These are phyloP conservation scores for Lethrus apterus DNA, from an alignment of 1,140 invertebrate genomes.

Conservation along the genomic window DNA sequence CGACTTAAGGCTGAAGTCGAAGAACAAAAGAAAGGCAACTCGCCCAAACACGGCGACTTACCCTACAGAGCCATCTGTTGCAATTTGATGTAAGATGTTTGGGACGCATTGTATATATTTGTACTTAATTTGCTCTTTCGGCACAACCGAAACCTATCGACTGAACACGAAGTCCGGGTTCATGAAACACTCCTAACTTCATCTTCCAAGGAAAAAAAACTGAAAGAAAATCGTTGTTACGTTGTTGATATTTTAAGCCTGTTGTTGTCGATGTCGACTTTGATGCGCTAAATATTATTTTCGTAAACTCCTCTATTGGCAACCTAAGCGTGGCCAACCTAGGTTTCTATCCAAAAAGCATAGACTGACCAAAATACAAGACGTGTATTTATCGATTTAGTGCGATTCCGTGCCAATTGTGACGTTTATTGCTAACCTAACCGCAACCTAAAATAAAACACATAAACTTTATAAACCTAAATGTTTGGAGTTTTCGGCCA, in stretches of 20 bases:
- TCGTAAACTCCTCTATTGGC: too few relatives aligned
- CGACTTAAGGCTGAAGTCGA: conserved; percentile 29
- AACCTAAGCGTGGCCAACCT: too few relatives aligned
- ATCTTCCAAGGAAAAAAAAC: conserved; percentile 1
- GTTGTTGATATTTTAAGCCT: conserved; percentile 9
- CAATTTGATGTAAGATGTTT: conserved; percentile 29
- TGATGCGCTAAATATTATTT: too few relatives aligned
- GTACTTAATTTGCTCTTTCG: conserved; percentile 6
- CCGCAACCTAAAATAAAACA: too few relatives aligned
- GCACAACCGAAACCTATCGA: not conserved
- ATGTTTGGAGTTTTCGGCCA: too few relatives aligned
- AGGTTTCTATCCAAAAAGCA: too few relatives aligned
- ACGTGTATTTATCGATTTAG: too few relatives aligned
- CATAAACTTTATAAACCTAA: too few relatives aligned
- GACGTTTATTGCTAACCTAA: too few relatives aligned
- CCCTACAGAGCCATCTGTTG: conserved; percentile 38
- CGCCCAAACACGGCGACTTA: conserved; percentile 25
- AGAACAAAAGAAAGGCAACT: conserved; percentile 19
- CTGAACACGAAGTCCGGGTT: conserved; percentile 2
- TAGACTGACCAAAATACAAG: too few relatives aligned
- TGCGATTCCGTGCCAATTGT: too few relatives aligned
- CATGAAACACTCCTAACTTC: not conserved
- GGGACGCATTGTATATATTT: conserved; percentile 7
- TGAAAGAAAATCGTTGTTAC: conserved; percentile 5
- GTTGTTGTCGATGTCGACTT: too few relatives aligned